Base-by-base conservation (phyloP, 2,113 vertebrate species). In the Ailuropoda melanoleuca region DNA sequence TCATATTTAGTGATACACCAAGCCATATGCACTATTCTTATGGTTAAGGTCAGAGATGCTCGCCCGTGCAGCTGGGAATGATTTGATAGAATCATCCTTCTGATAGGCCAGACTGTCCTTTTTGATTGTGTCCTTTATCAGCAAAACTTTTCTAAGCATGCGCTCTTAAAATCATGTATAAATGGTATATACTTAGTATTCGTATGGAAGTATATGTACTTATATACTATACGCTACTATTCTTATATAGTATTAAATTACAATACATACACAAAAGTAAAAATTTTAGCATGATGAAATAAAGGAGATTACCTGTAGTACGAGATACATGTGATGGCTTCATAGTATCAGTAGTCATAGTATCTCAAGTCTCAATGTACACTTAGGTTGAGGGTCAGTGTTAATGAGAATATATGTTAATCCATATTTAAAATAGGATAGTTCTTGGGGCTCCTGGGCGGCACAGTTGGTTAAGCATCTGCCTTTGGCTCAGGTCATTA, bases 341-440 rank as follows among this genome's bases (percentile, higher is more conserved):
- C 24, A 66, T 87, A 11, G 4, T 29, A 50, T 75, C 50, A 48
- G n/a, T 82, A 94, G 19, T 50, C 46, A 95, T 34, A 66, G 5
- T 37, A 84, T 6, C 10, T 93, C 37, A 81, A 74, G 34, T 15
- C n/a, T 96, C 60, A 91, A n/a, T 77, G 68, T 31, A 46, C 53
- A 72, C 56, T 81, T 85, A 87, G 81, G 56, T 24, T 94, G 85
- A 77, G 29, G 39, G 24, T 95, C 48, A 92, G 24, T 96, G 85
- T 37, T 94, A 95, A 72, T 55, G 55, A 86, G n/a, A 77, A 31
- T 86, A 7, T 31, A 64, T 56, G 75, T 62, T 80, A 90, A 87
- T 75, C 55, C 26, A 53, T 78, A 84, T 92, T 92, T 90, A 48
- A 92, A 46, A 75, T 50, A 84, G 34, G 37, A 75, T 90, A 74